phyloP scores from a whole-genome alignment of 1,140 invertebrate species.

The Teleopsis dalmanni region DNA sequence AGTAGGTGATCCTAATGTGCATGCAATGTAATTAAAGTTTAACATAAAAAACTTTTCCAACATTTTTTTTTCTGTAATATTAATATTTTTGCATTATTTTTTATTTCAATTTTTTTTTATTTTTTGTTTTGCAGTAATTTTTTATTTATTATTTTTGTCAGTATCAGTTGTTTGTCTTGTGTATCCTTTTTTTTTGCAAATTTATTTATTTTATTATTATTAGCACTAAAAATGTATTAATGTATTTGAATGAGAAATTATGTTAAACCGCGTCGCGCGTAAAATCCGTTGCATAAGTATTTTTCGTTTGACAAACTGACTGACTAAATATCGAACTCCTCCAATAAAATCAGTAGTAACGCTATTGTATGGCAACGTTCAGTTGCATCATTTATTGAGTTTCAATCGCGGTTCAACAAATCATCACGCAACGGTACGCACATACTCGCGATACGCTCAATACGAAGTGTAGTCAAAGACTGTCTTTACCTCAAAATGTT shows the following conservation, averaged over 20 bases:
- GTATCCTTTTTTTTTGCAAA: not conserved
- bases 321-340: too few species aligned
- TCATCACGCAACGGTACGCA: conserved; percentile 30
- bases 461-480: conserved; percentile 44
- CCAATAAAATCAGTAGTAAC: too few species aligned
- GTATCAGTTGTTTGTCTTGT: conserved; percentile 2
- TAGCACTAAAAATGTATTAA: too few species aligned
- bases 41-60: not conserved
- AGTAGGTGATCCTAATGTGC: not conserved
- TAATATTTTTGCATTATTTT: conserved; percentile 1
- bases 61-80: not conserved
- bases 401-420: too few species aligned
- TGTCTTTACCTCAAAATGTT: conserved; percentile 46
- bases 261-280: too few species aligned
- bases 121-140: not conserved
- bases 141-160: conserved; percentile 3
- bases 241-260: too few species aligned
- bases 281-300: too few species aligned
- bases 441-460: conserved; percentile 44
- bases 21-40: not conserved
- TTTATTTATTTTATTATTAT: conserved; percentile 1
- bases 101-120: conserved; percentile 2
- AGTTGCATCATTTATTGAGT: too few species aligned
- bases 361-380: too few species aligned
- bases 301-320: too few species aligned